Conservation (phyloP, 2,113 vertebrate genomes). For the Lanius ludovicianus region DNA sequence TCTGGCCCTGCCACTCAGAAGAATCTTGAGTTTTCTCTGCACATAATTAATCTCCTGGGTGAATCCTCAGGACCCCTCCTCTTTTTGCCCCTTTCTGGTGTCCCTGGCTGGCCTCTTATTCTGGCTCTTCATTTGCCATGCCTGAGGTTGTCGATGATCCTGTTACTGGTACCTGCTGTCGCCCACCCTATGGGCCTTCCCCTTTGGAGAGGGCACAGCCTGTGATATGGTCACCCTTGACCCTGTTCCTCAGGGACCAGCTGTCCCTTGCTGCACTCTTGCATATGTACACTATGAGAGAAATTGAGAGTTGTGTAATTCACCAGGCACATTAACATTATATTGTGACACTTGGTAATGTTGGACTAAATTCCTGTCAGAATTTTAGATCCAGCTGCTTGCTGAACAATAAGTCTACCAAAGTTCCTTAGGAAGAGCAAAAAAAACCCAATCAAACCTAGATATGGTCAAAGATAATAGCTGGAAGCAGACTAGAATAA, state of each 20-base stretch:
- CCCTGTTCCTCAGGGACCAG: background rate
- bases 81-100: background rate
- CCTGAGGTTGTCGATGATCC: fast-evolving
- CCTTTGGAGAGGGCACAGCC: fast-evolving
- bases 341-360: background rate
- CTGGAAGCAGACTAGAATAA: background rate
- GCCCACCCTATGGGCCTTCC: background rate
- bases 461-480: background rate
- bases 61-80: fast-evolving
- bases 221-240: background rate
- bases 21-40: background rate
- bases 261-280: background rate
- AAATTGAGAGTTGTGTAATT: background rate
- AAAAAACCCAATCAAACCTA: background rate
- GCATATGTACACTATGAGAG: background rate
- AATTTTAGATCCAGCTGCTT: background rate
- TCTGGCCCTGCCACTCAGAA: background rate
- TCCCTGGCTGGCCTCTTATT: background rate
- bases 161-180: background rate
- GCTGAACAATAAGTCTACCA: background rate
- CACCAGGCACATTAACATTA: background rate
- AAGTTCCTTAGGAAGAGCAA: background rate
- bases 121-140: fast-evolving
- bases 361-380: background rate
- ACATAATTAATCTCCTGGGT: background rate